These are phyloP conservation scores for Alviniconcha strummeri DNA, from an alignment of 2,888 invertebrate genomes.

Conservation along the genomic window DNA sequence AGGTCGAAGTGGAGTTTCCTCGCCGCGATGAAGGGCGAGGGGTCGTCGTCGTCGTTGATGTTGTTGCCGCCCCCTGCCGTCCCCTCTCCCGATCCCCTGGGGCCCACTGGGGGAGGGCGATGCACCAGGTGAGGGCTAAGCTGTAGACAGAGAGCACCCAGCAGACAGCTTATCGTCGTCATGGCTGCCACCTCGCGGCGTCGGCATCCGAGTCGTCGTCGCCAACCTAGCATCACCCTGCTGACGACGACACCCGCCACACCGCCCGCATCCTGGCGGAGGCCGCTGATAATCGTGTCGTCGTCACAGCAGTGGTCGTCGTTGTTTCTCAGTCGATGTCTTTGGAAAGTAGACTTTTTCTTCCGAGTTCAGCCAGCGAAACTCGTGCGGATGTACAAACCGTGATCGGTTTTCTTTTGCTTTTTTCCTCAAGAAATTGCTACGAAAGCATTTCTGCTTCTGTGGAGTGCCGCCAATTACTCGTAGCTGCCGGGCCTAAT, in stretches of 20 bases:
- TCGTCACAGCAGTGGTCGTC: background rate
- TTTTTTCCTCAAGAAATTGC: background rate
- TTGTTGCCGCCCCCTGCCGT: background rate
- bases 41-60: background rate
- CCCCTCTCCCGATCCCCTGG: background rate
- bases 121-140: slow-evolving; percentile 32
- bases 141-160: slow-evolving; percentile 32
- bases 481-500: too few relatives aligned
- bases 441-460: background rate
- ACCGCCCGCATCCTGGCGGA: slow-evolving; percentile 32
- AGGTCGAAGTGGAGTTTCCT: slow-evolving; percentile 27
- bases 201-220: slow-evolving; percentile 34
- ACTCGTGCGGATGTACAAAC: too few relatives aligned
- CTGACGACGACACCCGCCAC: slow-evolving; percentile 15
- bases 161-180: slow-evolving; percentile 32
- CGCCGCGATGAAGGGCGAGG: slow-evolving; percentile 9
- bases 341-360: too few relatives aligned
- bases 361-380: too few relatives aligned
- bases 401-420: background rate
- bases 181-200: slow-evolving; percentile 36
- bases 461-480: too few relatives aligned
- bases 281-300: background rate
- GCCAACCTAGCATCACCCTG: slow-evolving; percentile 26
- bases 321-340: background rate
- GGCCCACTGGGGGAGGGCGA: slow-evolving; percentile 25